Base-by-base conservation (phyloP, 1,140 invertebrate genomes). In the Idris sp. region DNA sequence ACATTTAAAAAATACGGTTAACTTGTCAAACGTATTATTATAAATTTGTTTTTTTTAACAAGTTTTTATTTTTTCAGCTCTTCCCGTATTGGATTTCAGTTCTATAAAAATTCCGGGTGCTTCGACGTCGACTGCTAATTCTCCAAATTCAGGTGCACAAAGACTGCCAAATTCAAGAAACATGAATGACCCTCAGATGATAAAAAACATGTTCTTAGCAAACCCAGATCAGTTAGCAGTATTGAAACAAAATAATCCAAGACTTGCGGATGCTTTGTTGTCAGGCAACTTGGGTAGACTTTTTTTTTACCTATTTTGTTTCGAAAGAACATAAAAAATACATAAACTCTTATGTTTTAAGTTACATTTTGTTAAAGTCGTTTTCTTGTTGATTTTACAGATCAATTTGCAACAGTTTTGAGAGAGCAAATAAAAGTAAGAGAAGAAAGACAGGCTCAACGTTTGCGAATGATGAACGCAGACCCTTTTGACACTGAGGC, bases 401-500 rank as follows among this genome's bases (percentile, higher is more conserved):
- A 95, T 77, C 91, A 90, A 53, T 98, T 98, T 89, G 90, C 92
- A 2, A 90, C 89, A 40, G 93, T 97, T 18, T 90, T 98, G 6
- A 89, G 89, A 61, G 93, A 96, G 83, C 94, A 97, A 87, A 92
- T 96, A 67, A 88, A 91, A 69, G 91, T 92, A 14, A 89, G 92
- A 44, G 92, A 92, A 74, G 93, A 96, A 78, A 87, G 94, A 14
- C 93, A 98, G 77, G 90, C 92, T 79, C 95, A 96, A 81, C 89
- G 95, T 76, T 88, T 96, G 11, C 91, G 93, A 80, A 94, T 99
- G 91, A 91, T 98, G 86, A 93, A 92, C 77, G 96, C 97, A 0
- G 94, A 98, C 90, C 97, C 97, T 0, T 98, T 99, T 87, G 96
- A 98, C 87, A 92, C 95, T 1, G 96, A 98, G 86, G 95, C 96